Conservation (phyloP, 2,797 vertebrate genomes). For the Apogon talboti region DNA sequence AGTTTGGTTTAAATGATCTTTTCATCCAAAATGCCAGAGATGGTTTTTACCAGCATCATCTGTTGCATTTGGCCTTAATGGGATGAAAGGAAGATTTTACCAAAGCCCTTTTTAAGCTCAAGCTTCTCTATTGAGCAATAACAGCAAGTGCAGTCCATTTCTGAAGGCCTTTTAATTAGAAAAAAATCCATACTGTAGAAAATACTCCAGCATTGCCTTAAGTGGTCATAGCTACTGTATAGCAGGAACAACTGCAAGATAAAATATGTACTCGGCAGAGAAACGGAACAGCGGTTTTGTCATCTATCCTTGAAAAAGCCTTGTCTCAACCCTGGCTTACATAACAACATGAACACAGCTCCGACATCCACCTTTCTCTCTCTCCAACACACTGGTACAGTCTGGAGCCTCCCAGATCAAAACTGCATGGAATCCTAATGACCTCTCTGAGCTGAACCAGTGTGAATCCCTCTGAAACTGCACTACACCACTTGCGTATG, state of each 20-base stretch:
- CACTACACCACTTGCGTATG: constrained; percentile 18
- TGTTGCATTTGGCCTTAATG: too few species aligned
- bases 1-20: too few species aligned
- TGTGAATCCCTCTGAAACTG: constrained; percentile 56
- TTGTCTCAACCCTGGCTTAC: constrained; percentile 56
- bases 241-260: constrained; percentile 3
- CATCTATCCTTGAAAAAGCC: constrained; percentile 47
- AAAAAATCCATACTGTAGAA: background rate
- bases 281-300: constrained; percentile 26
- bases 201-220: background rate
- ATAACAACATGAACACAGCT: constrained; percentile 61
- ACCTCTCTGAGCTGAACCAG: constrained; percentile 63
- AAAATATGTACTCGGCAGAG: constrained; percentile 2
- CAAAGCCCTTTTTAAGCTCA: background rate
- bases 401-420: constrained; percentile 46
- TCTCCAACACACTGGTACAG: constrained; percentile 44
- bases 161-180: background rate
- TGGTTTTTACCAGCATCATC: too few species aligned
- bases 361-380: constrained; percentile 47
- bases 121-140: background rate
- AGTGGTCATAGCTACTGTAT: background rate
- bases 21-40: too few species aligned
- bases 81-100: too few species aligned
- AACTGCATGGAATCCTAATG: constrained; percentile 62
- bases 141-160: background rate